Evolutionary conservation across 2,888 invertebrate genomes (phyloP), one percentile per base, ranked within the genome.

Genomic region (Tipula vernalis): DNA sequence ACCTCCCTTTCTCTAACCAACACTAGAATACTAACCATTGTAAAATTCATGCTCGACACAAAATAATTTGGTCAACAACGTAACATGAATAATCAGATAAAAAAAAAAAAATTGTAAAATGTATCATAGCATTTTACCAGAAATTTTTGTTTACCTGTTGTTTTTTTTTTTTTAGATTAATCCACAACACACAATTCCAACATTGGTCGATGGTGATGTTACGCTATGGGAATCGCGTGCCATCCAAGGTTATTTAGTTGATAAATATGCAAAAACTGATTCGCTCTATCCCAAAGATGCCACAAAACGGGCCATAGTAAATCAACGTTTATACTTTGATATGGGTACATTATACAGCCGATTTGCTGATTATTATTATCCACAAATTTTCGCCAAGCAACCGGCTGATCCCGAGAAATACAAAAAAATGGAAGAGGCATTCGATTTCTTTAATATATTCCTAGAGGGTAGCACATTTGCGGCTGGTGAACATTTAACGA

Each of bases 141-240:
- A 15, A 42, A 83, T 39, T n/a, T n/a, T 51, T 84, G 39, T 41
- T 15, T n/a, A n/a, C n/a, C n/a, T n/a, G n/a, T 71, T 71, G 57
- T n/a, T 36, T 39, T 15, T 71, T 51, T 86, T 83, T 71, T 88
- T 87, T 8, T 83, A 96, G 96, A 91, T 96, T 83, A 97, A 96
- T 91, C 96, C 96, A 0, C 96, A 97, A 91, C 97, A 97, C 91
- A 95, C 95, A 51, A 94, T 98, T 87, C 98, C 98, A 8, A 96
- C 96, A 0, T 91, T 98, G 87, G 95, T 95, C 88, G 98, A 98
- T 91, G 95, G 96, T 89, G 97, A 96, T 0, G 95, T 97, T 90
- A 91, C 94, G 8, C 91, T 98, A 87, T 96, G 95, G 94, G 98
- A 98, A 92, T 97, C 97, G 86, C 95, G 97, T 84, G 95, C 96